phyloP scores from a whole-genome alignment of 1,140 invertebrate genomes.

The Plutomurus gul region DNA sequence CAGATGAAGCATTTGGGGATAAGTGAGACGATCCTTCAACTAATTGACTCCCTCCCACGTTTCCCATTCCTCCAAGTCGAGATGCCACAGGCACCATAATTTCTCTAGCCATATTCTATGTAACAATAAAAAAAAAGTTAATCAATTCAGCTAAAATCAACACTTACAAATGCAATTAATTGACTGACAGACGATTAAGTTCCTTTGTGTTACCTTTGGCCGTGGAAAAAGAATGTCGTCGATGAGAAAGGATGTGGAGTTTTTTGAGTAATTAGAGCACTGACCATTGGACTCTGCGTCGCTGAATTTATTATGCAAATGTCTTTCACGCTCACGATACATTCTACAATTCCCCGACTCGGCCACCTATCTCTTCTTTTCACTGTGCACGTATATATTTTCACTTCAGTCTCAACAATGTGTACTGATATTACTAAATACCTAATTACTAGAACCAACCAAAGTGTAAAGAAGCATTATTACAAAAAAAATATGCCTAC shows the following conservation, averaged over 20 bases:
- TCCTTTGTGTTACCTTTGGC: conserved; percentile 56
- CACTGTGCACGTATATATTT: too few species aligned
- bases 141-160: neutral
- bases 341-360: neutral
- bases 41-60: conserved; percentile 49
- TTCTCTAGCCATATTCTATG: conserved; percentile 37
- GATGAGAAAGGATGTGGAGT: conserved; percentile 72
- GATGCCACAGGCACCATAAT: conserved; percentile 54
- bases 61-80: conserved; percentile 53
- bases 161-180: neutral
- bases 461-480: too few species aligned
- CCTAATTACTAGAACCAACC: too few species aligned
- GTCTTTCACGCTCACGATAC: conserved; percentile 33
- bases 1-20: conserved; percentile 54
- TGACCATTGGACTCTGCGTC: neutral
- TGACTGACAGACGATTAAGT: neutral
- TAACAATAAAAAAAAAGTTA: too few species aligned
- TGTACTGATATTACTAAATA: too few species aligned
- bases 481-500: too few species aligned
- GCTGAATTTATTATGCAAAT: neutral
- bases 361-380: neutral
- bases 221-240: conserved; percentile 76
- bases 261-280: conserved; percentile 13
- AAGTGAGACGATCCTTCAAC: conserved; percentile 54
- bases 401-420: too few species aligned